phyloP scores from a whole-genome alignment of 1,140 invertebrate genomes.

The Rhopalosiphum padi region DNA sequence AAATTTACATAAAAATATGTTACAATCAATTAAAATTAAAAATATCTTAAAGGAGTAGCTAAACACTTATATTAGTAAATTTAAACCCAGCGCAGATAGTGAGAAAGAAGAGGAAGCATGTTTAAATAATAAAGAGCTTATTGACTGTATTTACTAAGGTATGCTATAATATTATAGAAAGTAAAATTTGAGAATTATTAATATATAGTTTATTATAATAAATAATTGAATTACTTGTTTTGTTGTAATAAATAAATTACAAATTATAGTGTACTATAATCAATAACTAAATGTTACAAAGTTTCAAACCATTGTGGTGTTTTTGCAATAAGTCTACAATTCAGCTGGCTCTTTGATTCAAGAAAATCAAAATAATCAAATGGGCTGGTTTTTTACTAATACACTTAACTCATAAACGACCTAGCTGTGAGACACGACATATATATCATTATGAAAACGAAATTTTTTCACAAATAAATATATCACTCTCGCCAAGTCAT shows the following conservation, averaged over 20 bases:
- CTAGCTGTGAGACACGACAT: background rate
- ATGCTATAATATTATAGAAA: background rate
- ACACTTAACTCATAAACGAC: background rate
- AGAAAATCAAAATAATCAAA: too few species aligned
- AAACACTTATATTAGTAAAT: background rate
- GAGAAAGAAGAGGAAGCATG: background rate
- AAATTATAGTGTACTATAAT: too few species aligned
- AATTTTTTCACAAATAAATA: background rate
- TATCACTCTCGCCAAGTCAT: background rate
- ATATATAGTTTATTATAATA: too few species aligned
- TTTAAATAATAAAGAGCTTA: too few species aligned
- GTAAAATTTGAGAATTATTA: background rate
- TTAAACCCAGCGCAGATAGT: background rate
- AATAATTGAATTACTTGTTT: too few species aligned
- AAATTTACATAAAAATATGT: background rate
- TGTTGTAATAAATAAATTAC: too few species aligned
- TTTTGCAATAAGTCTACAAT: too few species aligned
- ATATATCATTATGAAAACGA: background rate
- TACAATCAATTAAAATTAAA: background rate
- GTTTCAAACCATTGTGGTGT: too few species aligned
- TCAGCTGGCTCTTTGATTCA: too few species aligned
- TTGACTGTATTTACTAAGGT: too few species aligned
- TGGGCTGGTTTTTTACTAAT: too few species aligned
- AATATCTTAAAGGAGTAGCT: background rate
- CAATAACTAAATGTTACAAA: too few species aligned